phyloP scores from a whole-genome alignment of 2,113 vertebrate species.

The Notothenia coriiceps region DNA sequence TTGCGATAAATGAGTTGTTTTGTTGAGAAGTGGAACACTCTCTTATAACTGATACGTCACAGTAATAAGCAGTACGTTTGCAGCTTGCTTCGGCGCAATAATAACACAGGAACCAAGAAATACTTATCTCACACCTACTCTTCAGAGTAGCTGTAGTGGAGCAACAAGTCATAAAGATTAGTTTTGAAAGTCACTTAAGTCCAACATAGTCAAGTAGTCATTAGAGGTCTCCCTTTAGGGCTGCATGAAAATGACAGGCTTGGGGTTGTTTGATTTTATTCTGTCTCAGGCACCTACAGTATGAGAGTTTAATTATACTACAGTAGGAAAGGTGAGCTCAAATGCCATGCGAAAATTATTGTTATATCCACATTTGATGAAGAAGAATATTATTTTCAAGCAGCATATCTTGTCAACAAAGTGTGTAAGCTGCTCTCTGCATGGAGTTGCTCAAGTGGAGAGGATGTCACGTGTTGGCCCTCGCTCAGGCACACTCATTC shows the following conservation, averaged over 20 bases:
- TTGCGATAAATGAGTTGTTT: not conserved
- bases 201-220: not conserved
- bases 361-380: not conserved
- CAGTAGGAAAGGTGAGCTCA: not conserved
- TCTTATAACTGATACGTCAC: not conserved
- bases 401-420: not conserved
- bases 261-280: conserved; percentile 13
- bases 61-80: conserved; percentile 29
- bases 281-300: not conserved
- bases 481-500: conserved; percentile 10
- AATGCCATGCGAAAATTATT: not conserved
- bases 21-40: not conserved
- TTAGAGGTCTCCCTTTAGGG: conserved; percentile 8
- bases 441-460: conserved; percentile 11
- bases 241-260: not conserved
- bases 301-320: not conserved
- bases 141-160: not conserved
- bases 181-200: not conserved
- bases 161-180: conserved; percentile 5
- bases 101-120: conserved; percentile 51
- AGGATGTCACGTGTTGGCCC: conserved; percentile 54
- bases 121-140: conserved; percentile 13
- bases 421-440: conserved; percentile 11
- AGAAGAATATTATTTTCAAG: not conserved
- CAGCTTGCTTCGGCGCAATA: conserved; percentile 38